A percentile compares a stretch with the other conserved stretches of the same genome.
Conservation (phyloP, 92 coral and sea anemone species). For the Nematostella vectensis region DNA sequence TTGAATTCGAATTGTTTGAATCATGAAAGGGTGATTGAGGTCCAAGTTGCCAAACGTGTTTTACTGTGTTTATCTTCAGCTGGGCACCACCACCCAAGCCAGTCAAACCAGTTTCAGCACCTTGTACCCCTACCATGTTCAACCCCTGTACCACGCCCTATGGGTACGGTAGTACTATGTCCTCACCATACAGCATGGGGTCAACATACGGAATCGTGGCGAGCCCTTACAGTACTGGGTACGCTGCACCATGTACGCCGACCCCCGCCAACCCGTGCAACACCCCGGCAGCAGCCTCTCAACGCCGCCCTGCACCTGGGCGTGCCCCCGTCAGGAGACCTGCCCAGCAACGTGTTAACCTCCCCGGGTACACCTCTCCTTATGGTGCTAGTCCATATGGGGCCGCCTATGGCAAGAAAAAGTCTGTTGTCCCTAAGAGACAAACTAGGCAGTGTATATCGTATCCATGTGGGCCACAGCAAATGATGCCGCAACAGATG, state of each 20-base stretch:
- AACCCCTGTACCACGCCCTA: constrained; percentile 21
- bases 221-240: not conserved
- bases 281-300: constrained; percentile 22
- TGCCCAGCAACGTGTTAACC: constrained; percentile 26
- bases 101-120: constrained; percentile 4
- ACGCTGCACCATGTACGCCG: constrained; percentile 42
- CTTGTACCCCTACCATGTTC: constrained; percentile 17
- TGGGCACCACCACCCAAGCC: constrained; percentile 23
- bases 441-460: constrained; percentile 1
- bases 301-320: constrained; percentile 29
- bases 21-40: too few species aligned
- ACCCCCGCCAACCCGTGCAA: constrained; percentile 25
- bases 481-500: too few species aligned
- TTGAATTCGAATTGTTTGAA: too few species aligned
- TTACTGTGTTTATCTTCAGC: not conserved
- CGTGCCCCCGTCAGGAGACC: constrained; percentile 14
- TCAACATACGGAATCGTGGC: not conserved
- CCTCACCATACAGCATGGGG: not conserved
- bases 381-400: too few species aligned
- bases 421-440: constrained; percentile 24
- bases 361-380: constrained; percentile 13
- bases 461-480: constrained; percentile 22
- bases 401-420: constrained; percentile 42
- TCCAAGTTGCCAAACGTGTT: too few species aligned
- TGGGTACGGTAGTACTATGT: not conserved